Evolutionary conservation across 2,888 invertebrate species (phyloP), one percentile per base, ranked within the genome.

Genomic region (Caradrina clavipalpis): DNA sequence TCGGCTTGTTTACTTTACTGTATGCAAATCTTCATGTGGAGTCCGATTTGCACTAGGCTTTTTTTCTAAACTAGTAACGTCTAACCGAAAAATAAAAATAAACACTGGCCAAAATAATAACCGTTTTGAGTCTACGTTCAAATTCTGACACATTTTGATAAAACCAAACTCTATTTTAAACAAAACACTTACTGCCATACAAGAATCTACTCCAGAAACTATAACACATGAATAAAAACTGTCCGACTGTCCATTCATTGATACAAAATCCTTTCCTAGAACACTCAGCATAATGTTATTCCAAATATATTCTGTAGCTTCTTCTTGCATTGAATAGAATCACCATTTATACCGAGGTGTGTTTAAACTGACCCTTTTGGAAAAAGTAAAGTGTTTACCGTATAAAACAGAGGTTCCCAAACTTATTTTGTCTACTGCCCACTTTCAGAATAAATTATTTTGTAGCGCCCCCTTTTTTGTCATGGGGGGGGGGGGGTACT

Each of bases 201-300:
- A 78, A 51, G 74, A 69, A 69, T 61, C 42, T 62, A 67, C 76
- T 69, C 26, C 50, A 67, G 55, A 68, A 78, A 73, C 70, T 64
- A 73, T 81, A 81, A 71, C 50, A 68, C 57, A 70, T 68, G 74
- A 83, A 82, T 83, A 85, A 76, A 78, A 82, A 87, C 86, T 83
- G 83, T 77, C 65, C 50, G 78, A 59, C 65, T 10, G 78, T 68
- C 82, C 87, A 87, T 87, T 89, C 89, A 89, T 90, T 88, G 89
- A 92, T 90, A 90, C 87, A 88, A 89, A 92, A 91, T 90, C 90
- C 88, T 88, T 90, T 90, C 86, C 72, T 83, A 89, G 90, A 89
- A 89, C 89, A 88, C 89, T 91, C 82, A 71, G 89, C 83, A 89
- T 92, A 92, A 93, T 91, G 89, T 88, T 90, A 91, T 91, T 90